Evolutionary conservation across 2,888 invertebrate species (phyloP), one percentile per base, ranked within the genome.

Genomic region (Acronicta aceris): DNA sequence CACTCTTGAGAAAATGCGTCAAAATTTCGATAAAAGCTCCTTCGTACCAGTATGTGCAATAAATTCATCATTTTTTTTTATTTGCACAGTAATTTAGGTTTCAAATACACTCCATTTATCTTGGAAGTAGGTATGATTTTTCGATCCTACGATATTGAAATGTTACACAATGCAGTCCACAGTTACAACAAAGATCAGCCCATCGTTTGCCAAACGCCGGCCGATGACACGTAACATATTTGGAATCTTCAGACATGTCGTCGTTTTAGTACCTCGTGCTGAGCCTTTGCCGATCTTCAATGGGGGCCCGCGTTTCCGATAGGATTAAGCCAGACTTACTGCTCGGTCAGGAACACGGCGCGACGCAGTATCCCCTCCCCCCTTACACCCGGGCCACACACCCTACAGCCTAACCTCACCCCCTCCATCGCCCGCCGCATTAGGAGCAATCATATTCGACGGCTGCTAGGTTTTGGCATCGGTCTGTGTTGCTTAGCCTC

Each of bases 301-400:
- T 90, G 91, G 93, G 87, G 91, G 89, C 84, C 89, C 91, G 89
- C 92, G 92, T 91, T 93, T 94, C 92, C 93, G 92, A 93, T 94
- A 93, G 94, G 93, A 94, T 94, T 94, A 94, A 90, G 91, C 89
- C 88, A 93, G 94, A 93, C 94, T 94, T 94, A 94, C 94, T 93
- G 94, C 91, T 93, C 92, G 93, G 93, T 92, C 93, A 92, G 93
- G 84, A 92, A 90, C 91, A 91, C 92, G 90, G 87, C 86, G 89
- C 88, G 89, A 89, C 89, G 91, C 89, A 89, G 83, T 81, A 78
- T 78, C 81, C 82, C 78, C 81, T 78, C 77, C 78, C 80, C 70
- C 76, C 61, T 60, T 60, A 71, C 62, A 47, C 76, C 81, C 81
- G 59, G 36, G 59, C 83, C 77, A 72, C 74, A 71, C 79, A 77